Conservation (phyloP, 2,888 invertebrate genomes). For the Brachypalpus laphriformis region DNA sequence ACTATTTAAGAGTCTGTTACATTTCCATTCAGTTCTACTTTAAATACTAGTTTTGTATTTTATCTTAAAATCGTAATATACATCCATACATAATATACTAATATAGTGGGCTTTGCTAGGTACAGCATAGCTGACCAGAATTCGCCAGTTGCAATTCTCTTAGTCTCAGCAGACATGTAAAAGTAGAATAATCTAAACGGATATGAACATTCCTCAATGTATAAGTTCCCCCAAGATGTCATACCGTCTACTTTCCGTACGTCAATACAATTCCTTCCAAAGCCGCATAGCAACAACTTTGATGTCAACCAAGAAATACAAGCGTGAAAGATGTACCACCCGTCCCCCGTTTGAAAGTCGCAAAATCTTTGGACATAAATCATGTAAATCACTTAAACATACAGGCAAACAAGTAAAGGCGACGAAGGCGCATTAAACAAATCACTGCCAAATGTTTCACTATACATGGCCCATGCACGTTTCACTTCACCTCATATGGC, state of each 20-base stretch:
- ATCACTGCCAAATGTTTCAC: constrained; percentile 82
- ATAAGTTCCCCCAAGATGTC: too few species aligned
- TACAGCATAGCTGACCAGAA: too few species aligned
- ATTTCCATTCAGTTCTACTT: too few species aligned
- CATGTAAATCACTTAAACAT: constrained; percentile 83
- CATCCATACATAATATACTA: too few species aligned
- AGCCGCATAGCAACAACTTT: background rate
- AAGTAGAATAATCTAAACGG: too few species aligned
- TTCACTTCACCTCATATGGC: constrained; percentile 48
- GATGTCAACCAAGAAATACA: constrained; percentile 32
- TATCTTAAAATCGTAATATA: too few species aligned
- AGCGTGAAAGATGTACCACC: constrained; percentile 11
- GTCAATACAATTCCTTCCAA: background rate
- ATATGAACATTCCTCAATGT: too few species aligned
- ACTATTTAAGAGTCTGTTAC: too few species aligned
- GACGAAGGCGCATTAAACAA: constrained; percentile 80
- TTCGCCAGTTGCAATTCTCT: too few species aligned
- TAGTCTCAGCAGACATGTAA: too few species aligned
- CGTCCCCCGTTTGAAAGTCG: background rate
- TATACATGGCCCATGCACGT: constrained; percentile 54
- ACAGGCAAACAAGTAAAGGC: constrained; percentile 76
- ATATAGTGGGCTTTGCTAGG: too few species aligned
- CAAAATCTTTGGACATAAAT: constrained; percentile 81
- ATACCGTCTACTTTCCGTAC: background rate
- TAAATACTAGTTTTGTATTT: too few species aligned